phyloP scores from a whole-genome alignment of 2,888 invertebrate genomes.

The Aleiodes alternator region DNA sequence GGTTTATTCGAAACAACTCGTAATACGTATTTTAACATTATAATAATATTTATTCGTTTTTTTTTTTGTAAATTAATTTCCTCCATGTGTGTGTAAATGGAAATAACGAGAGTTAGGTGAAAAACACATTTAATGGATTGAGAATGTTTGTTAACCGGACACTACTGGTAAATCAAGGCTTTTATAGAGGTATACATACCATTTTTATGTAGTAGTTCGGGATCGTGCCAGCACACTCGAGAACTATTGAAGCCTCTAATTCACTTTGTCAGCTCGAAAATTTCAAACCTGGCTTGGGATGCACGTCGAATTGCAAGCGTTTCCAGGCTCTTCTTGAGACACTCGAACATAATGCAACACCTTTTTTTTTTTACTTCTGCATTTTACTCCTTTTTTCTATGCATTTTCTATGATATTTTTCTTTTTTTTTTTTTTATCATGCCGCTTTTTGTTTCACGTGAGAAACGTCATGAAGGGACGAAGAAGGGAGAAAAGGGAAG shows the following conservation, averaged over 20 bases:
- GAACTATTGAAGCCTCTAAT: conserved; percentile 51
- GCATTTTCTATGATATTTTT: not conserved
- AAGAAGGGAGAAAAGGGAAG: no score
- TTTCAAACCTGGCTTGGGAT: not conserved
- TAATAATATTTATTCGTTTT: not conserved
- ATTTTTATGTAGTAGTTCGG: conserved; percentile 2
- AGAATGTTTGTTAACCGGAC: conserved; percentile 1
- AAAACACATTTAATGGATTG: not conserved
- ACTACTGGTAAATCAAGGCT: conserved; percentile 4
- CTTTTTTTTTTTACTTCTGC: not conserved
- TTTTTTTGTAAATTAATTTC: no score
- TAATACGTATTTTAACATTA: not conserved
- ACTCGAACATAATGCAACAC: conserved; percentile 22
- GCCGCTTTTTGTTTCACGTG: no score
- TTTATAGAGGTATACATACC: conserved; percentile 8
- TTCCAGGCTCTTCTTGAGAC: conserved; percentile 16
- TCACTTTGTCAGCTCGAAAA: conserved; percentile 62
- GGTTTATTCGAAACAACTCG: not conserved
- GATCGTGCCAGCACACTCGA: conserved; percentile 32
- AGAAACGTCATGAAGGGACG: no score
- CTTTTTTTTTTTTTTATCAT: no score
- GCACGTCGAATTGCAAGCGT: conserved; percentile 7
- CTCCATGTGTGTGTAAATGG: not conserved
- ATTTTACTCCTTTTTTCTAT: not conserved
- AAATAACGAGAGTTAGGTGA: not conserved